Evolutionary conservation across 2,888 invertebrate species (phyloP).

Genomic region (Aleiodes testaceus): DNA sequence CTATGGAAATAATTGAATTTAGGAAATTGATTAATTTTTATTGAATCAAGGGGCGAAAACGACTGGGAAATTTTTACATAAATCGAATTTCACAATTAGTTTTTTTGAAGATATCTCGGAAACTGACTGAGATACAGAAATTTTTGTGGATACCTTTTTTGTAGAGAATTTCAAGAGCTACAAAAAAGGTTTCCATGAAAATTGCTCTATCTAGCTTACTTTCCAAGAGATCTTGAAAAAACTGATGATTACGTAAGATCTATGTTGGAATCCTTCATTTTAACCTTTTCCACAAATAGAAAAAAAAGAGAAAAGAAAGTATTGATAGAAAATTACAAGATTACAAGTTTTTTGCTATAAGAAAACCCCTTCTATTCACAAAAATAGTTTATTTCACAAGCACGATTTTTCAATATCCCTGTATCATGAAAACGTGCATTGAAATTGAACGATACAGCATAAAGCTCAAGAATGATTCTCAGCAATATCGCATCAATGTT

Average conservation of each 20-base stretch:
- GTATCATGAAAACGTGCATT: conserved; percentile 23
- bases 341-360: neutral
- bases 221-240: no score
- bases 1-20: conserved; percentile 3
- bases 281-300: neutral
- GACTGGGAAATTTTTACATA: no score
- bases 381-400: conserved; percentile 3
- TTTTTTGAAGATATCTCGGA: no score
- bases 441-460: conserved; percentile 28
- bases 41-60: neutral
- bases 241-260: no score
- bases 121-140: no score
- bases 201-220: no score
- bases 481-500: conserved; percentile 42
- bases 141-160: no score
- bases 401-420: conserved; percentile 20
- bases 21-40: neutral
- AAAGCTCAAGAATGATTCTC: conserved; percentile 37
- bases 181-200: no score
- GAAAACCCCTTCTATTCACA: neutral
- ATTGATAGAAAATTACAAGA: no score
- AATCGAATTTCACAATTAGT: no score
- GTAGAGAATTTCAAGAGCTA: no score
- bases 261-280: no score
- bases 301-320: neutral